Evolutionary conservation across 2,113 vertebrate genomes (phyloP).

Genomic region (Corydoras maculifer): DNA sequence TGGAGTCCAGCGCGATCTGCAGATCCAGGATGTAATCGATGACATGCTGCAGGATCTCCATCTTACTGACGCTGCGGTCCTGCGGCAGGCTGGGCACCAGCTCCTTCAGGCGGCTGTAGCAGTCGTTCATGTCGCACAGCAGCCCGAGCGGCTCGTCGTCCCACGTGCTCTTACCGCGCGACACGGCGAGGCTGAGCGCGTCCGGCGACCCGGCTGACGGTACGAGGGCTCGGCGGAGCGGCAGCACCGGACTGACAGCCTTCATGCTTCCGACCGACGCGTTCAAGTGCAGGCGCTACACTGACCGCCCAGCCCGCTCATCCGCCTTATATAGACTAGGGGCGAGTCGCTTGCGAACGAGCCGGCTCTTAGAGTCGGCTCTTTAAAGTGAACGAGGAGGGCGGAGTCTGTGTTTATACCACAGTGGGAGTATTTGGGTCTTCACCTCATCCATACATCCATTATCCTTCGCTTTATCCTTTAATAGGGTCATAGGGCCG

Average conservation of each 20-base stretch:
- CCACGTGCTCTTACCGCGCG: slow-evolving; percentile 74
- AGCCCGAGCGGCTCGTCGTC: slow-evolving; percentile 77
- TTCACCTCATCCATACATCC: too few relatives aligned
- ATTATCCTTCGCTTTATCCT: too few relatives aligned
- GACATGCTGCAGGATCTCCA: slow-evolving; percentile 89
- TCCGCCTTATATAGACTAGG: too few relatives aligned
- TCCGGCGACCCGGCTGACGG: too few relatives aligned
- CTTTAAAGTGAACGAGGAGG: too few relatives aligned
- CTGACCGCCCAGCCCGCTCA: too few relatives aligned
- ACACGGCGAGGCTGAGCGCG: slow-evolving; percentile 12
- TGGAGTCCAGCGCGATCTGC: slow-evolving; percentile 82
- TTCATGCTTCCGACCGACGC: slow-evolving; percentile 62
- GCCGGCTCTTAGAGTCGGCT: too few relatives aligned
- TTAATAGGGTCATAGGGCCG: too few relatives aligned
- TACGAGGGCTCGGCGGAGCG: slow-evolving; percentile 57
- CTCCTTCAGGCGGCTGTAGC: slow-evolving; percentile 82
- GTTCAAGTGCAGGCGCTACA: not conserved
- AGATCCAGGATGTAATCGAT: slow-evolving; percentile 89
- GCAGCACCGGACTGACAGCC: slow-evolving; percentile 76
- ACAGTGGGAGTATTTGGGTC: slow-evolving; percentile 11
- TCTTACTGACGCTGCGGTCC: slow-evolving; percentile 83
- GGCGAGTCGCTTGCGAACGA: too few relatives aligned
- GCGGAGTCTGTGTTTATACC: not conserved
- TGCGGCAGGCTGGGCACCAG: slow-evolving; percentile 83
- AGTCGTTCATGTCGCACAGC: slow-evolving; percentile 85